phyloP scores from a whole-genome alignment of 2,113 vertebrate species.

The Rhodinocichla rosea region DNA sequence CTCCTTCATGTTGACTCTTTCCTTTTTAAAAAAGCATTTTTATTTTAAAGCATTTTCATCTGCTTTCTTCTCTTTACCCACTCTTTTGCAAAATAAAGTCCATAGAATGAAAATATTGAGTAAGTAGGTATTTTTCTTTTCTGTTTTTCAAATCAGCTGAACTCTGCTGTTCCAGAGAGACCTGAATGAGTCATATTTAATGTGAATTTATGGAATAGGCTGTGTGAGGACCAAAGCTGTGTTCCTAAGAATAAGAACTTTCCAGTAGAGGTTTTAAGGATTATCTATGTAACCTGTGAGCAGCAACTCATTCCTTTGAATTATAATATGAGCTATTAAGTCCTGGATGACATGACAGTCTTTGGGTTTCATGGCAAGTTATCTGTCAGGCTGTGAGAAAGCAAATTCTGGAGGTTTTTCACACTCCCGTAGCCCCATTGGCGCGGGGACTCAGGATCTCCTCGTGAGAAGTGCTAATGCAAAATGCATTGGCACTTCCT shows the following conservation, averaged over 20 bases:
- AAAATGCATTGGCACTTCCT: slow-evolving; percentile 60
- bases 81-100: not conserved
- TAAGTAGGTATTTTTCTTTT: not conserved
- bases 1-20: not conserved
- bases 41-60: not conserved
- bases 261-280: not conserved
- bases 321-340: not conserved
- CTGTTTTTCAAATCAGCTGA: not conserved
- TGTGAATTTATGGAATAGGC: not conserved
- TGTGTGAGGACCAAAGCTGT: not conserved
- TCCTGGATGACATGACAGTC: not conserved
- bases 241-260: not conserved
- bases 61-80: not conserved
- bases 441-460: not conserved
- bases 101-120: not conserved
- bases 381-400: not conserved
- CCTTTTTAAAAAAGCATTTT: not conserved
- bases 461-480: slow-evolving; percentile 35
- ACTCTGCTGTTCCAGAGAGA: not conserved
- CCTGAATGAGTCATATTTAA: not conserved
- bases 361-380: not conserved
- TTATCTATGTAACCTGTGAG: not conserved
- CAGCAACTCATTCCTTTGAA: not conserved
- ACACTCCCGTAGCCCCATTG: not conserved
- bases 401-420: slow-evolving; percentile 38